Percentiles rank a stretch among this genome's conserved stretches.
Evolutionary conservation across 2,888 invertebrate species (phyloP).

Genomic region (Megalurothrips usitatus): DNA sequence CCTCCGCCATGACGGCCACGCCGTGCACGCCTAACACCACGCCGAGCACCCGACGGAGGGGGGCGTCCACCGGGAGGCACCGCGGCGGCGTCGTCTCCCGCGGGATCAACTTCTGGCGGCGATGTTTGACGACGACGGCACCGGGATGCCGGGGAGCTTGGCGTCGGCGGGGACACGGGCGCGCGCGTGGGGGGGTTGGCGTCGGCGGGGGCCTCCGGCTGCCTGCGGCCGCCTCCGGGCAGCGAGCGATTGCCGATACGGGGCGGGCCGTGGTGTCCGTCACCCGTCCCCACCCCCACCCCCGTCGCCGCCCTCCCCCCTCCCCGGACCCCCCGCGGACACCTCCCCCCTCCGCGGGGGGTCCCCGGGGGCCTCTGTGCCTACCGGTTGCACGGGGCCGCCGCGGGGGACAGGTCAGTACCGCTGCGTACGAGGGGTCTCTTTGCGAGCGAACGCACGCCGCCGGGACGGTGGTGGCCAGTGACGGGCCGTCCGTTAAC

Average conservation of each 20-base stretch:
- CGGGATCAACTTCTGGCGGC: no score
- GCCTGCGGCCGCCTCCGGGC: neutral
- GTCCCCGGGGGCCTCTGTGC: neutral
- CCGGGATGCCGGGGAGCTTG: neutral
- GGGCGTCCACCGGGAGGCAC: neutral
- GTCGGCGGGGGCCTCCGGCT: neutral
- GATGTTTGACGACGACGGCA: no score
- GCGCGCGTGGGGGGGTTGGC: neutral
- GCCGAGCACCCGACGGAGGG: no score
- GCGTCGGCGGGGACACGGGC: neutral
- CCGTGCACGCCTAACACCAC: no score
- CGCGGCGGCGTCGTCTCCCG: neutral
- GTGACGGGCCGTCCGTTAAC: no score
- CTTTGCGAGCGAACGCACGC: no score
- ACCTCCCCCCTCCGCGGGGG: neutral
- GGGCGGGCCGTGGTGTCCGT: neutral
- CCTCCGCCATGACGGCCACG: no score
- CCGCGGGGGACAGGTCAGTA: neutral
- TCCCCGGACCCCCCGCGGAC: neutral
- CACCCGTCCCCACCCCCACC: neutral
- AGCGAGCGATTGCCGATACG: constrained; percentile 11
- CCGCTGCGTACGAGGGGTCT: no score
- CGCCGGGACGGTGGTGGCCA: no score
- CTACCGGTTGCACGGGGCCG: neutral
- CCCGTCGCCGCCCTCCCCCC: neutral